Base-by-base conservation (phyloP, 2,888 invertebrate genomes). In the Ceratothoa steindachneri region DNA sequence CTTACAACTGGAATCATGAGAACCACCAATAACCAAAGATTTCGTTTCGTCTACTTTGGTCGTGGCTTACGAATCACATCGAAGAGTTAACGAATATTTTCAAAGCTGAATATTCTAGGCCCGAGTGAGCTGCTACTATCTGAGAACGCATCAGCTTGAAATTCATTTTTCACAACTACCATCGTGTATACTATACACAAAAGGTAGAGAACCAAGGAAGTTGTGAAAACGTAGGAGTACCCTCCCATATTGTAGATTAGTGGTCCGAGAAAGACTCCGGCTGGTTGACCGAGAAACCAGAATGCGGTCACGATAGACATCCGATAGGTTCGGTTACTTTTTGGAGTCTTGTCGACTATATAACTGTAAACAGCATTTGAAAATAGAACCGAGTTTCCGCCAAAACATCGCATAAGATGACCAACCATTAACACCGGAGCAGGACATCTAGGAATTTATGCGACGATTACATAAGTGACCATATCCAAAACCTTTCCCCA, bases 361-460 rank as follows among this genome's bases (percentile, higher is more conserved):
- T 66, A 71, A 28, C 71, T 66, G 66, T 71, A 71, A n/a, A 41
- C 71, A 28, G 66, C 71, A 41, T 66, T 71, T 15, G 24, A 66
- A 66, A 71, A 71, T 3, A 66, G 5, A 1, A 27, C n/a, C 15
- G 12, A 31, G n/a, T 27, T 66, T 19, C 71, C 71, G 4, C 71
- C 71, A 27, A 65, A 9, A n/a, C 66, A 41, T 22, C 19, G 5
- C 15, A 65, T 28, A 41, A 71, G 41, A 9, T 30, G 24, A 1
- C 31, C 71, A 0, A 71, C 65, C 9, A 66, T 27, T 22, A 71
- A 41, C 15, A 71, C 66, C 22, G 30, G 31, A 22, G 66, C 24
- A 15, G 71, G 71, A 64, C 66, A 66, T 0, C 41, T 27, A 12
- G 71, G 65, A 19, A 31, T 51, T 28, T 41, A 19, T 22, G 65